Base-by-base conservation (phyloP, 2,797 vertebrate genomes). In the Triplophysa yarkandensis region DNA sequence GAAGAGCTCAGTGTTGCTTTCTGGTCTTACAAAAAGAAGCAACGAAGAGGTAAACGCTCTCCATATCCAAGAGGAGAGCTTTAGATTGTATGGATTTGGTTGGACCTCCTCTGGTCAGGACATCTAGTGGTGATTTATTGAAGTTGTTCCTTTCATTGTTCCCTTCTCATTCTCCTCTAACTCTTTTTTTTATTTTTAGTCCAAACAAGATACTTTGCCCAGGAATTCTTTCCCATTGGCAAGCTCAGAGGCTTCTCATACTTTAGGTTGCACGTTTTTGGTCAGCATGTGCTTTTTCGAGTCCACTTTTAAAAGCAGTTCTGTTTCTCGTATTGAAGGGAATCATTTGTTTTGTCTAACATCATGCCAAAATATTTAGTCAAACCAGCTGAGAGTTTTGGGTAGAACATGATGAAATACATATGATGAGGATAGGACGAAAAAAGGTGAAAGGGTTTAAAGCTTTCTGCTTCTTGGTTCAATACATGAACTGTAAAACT, bases 21-120 rank as follows among this genome's bases (percentile, higher is more conserved):
- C 67, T 68, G 62, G 44, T n/a, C n/a, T n/a, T n/a, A 74, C 21
- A 30, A 30, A 30, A 30, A 30, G 30, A 30, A 3, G 63, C 64
- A n/a, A n/a, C n/a, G n/a, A n/a, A n/a, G n/a, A n/a, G n/a, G n/a
- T 79, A 68, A 77, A 80, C 62, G 28, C 55, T 74, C 39, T 68
- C 60, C 34, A 66, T 55, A 66, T 74, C 71, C 36, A 64, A 71
- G 69, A 44, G 65, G 71, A 60, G 50, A 52, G 21, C 66, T 36
- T 66, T 46, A 39, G 30, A 50, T 71, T 74, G 62, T 77, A 77
- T 74, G 74, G 71, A 61, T 66, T 79, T 67, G 25, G 32, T 76
- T 58, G 19, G 16, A 48, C 66, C 68, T 66, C 16, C 23, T 71
- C 48, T 52, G 55, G 25, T 67, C 70, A 70, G 66, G 70, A 71